Evolutionary conservation across 64 coral and sea anemone genomes (phyloP).

Genomic region (Pocillopora damicornis): DNA sequence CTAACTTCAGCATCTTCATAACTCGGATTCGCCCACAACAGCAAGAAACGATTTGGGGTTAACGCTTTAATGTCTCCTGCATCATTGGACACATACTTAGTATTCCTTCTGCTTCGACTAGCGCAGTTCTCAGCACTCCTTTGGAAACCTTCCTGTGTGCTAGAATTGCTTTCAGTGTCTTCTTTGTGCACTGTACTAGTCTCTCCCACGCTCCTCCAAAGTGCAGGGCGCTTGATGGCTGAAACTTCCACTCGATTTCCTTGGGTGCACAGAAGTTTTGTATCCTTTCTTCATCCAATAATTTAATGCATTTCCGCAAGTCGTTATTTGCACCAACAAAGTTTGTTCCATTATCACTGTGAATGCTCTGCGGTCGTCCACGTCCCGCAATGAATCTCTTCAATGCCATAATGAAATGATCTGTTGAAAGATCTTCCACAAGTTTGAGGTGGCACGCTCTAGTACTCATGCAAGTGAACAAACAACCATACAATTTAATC

Average conservation of each 20-base stretch:
- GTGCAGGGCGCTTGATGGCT: conserved; percentile 11
- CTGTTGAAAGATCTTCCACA: not conserved
- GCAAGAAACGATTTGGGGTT: conserved; percentile 27
- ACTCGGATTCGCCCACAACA: not conserved
- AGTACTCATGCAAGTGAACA: conserved; percentile 35
- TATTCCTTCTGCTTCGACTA: conserved; percentile 28
- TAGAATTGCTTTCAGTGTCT: conserved; percentile 38
- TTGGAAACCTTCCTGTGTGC: conserved; percentile 19
- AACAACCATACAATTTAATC: conserved; percentile 43
- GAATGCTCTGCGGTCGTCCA: not conserved
- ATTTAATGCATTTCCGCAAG: conserved; percentile 13
- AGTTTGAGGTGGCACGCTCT: conserved; percentile 31
- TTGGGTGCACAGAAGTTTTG: conserved; percentile 35
- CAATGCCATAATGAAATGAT: not conserved
- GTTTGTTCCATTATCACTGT: conserved; percentile 20
- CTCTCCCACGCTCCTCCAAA: conserved; percentile 4
- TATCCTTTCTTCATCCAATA: conserved; percentile 42
- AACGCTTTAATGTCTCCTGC: conserved; percentile 31
- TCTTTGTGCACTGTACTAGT: conserved; percentile 48
- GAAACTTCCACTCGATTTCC: not conserved
- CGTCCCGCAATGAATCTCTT: conserved; percentile 19
- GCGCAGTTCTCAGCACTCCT: conserved; percentile 24
- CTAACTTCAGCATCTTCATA: not conserved
- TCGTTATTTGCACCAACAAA: conserved; percentile 35
- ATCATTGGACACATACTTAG: conserved; percentile 23